A percentile compares a stretch with the other conserved stretches of the same genome.
phyloP scores from a whole-genome alignment of 2,888 invertebrate species.

The Thymelicus sylvestris region DNA sequence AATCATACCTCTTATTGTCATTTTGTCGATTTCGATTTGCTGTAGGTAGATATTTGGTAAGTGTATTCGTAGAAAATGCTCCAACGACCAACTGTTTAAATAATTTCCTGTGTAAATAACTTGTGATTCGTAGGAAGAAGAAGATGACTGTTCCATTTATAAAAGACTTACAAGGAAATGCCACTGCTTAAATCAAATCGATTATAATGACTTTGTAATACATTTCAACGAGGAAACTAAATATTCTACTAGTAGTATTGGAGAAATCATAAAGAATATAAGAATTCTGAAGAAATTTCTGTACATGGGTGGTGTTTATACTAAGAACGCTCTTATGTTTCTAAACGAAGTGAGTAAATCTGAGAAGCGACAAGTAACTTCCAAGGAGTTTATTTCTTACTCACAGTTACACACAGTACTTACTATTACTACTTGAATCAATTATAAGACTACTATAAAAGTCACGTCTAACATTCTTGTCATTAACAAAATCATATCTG shows the following conservation, averaged over 20 bases:
- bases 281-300: constrained; percentile 72
- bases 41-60: too few relatives aligned
- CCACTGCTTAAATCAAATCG: constrained; percentile 62
- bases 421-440: too few relatives aligned
- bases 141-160: constrained; percentile 71
- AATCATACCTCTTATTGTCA: too few relatives aligned
- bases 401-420: too few relatives aligned
- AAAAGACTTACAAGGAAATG: constrained; percentile 72
- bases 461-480: too few relatives aligned
- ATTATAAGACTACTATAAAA: too few relatives aligned
- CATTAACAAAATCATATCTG: too few relatives aligned
- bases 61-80: too few relatives aligned
- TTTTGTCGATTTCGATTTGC: too few relatives aligned
- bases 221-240: constrained; percentile 72
- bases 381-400: too few relatives aligned
- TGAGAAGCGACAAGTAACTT: not conserved
- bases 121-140: constrained; percentile 55
- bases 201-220: constrained; percentile 73
- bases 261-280: constrained; percentile 75
- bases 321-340: constrained; percentile 68
- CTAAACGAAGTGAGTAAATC: constrained; percentile 63
- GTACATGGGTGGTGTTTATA: constrained; percentile 69
- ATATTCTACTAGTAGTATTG: constrained; percentile 61
- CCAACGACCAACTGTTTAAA: too few relatives aligned
- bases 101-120: not conserved